Evolutionary conservation across 2,888 invertebrate genomes (phyloP).

Genomic region (Blastobasis lacticolella): DNA sequence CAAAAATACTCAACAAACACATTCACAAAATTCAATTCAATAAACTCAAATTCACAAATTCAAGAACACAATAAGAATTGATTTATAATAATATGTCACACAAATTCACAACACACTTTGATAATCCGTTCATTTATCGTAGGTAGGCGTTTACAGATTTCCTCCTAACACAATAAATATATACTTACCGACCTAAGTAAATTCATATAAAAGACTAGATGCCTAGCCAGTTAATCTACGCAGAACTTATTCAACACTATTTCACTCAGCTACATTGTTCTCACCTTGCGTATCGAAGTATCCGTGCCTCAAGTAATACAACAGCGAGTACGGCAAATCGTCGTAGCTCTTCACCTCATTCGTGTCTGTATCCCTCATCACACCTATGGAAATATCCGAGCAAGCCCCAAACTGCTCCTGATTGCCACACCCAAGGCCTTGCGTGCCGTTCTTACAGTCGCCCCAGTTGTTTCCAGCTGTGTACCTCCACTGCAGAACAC

Average conservation of each 20-base stretch:
- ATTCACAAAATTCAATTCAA: too few relatives aligned
- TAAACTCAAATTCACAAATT: too few relatives aligned
- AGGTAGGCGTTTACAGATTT: too few relatives aligned
- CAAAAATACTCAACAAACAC: too few relatives aligned
- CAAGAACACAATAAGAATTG: too few relatives aligned
- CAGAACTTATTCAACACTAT: not conserved
- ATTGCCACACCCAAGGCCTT: constrained; percentile 86
- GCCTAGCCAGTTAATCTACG: not conserved
- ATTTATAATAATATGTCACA: too few relatives aligned
- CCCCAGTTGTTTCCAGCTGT: constrained; percentile 91
- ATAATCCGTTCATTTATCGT: too few relatives aligned
- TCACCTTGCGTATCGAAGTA: constrained; percentile 30
- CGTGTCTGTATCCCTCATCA: constrained; percentile 19
- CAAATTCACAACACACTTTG: too few relatives aligned
- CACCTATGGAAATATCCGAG: constrained; percentile 82
- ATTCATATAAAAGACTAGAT: too few relatives aligned
- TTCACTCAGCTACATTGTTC: constrained; percentile 7
- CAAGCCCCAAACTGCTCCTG: constrained; percentile 91
- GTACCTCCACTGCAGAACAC: constrained; percentile 91
- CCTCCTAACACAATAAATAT: too few relatives aligned
- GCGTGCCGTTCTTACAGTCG: constrained; percentile 77
- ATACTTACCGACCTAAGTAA: too few relatives aligned
- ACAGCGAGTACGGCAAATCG: constrained; percentile 19
- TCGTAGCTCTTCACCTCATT: constrained; percentile 16
- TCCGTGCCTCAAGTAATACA: constrained; percentile 27